Percentiles rank a stretch among this genome's conserved stretches.
phyloP scores from a whole-genome alignment of 1,140 invertebrate species.

The Drosophila bifasciata region DNA sequence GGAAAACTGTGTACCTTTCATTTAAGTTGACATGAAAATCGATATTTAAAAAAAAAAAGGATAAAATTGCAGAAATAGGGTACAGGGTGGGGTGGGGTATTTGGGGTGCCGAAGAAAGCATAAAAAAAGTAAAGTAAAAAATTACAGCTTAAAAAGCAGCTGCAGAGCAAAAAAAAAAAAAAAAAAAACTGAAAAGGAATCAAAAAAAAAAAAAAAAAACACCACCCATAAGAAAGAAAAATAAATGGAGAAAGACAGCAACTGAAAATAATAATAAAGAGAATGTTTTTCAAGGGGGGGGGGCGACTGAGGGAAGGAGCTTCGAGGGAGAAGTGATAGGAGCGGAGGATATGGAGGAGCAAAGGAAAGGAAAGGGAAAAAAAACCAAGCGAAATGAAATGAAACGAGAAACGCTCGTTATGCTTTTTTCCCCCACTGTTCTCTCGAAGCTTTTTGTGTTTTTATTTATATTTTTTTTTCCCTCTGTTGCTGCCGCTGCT shows the following conservation, averaged over 20 bases:
- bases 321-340: conserved; percentile 6
- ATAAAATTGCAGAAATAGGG: conserved; percentile 62
- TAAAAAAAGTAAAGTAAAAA: conserved; percentile 79
- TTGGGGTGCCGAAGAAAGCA: conserved; percentile 32
- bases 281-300: conserved; percentile 13
- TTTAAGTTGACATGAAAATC: conserved; percentile 83
- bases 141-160: conserved; percentile 75
- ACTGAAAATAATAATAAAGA: conserved; percentile 80
- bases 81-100: neutral
- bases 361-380: conserved; percentile 56
- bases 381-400: conserved; percentile 35
- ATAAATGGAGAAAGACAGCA: conserved; percentile 71
- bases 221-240: conserved; percentile 26
- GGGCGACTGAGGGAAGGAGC: neutral
- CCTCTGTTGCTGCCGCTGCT: conserved; percentile 14
- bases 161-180: conserved; percentile 16
- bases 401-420: conserved; percentile 78
- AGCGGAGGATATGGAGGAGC: conserved; percentile 2
- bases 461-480: conserved; percentile 71
- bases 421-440: conserved; percentile 66
- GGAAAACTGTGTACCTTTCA: conserved; percentile 81
- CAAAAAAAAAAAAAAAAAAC: conserved; percentile 36
- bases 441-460: conserved; percentile 75
- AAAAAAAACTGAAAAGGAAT: conserved; percentile 28
- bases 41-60: conserved; percentile 76